phyloP scores from a whole-genome alignment of 2,797 vertebrate species.

The Pseudopleuronectes americanus region DNA sequence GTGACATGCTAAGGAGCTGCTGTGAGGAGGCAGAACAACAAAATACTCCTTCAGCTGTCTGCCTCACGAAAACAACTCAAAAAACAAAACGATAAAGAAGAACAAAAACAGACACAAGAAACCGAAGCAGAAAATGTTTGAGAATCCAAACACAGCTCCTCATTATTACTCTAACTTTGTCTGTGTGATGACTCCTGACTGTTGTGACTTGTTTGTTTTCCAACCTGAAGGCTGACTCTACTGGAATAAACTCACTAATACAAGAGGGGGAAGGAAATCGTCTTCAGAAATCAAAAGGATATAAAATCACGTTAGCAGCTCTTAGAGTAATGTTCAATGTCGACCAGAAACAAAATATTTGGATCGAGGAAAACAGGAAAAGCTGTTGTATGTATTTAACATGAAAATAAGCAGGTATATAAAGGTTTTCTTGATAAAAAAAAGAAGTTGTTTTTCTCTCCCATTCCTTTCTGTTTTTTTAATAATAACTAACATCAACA shows the following conservation, averaged over 20 bases:
- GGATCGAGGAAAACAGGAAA: too few relatives aligned
- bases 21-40: neutral
- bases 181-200: neutral
- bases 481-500: too few relatives aligned
- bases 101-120: neutral
- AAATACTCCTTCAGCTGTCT: conserved; percentile 5
- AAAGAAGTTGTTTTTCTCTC: too few relatives aligned
- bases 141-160: neutral
- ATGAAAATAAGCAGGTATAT: too few relatives aligned
- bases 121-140: neutral
- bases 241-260: neutral
- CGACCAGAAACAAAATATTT: too few relatives aligned
- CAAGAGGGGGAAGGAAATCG: neutral
- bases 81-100: neutral
- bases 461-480: too few relatives aligned
- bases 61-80: neutral
- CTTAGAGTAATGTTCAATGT: too few relatives aligned
- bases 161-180: neutral
- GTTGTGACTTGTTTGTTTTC: neutral
- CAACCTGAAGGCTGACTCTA: neutral
- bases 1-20: neutral
- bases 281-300: too few relatives aligned
- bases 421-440: too few relatives aligned
- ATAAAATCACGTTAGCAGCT: too few relatives aligned
- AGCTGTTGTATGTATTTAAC: too few relatives aligned